These are phyloP conservation scores for Takifugu rubripes DNA, from an alignment of 2,797 vertebrate species.

Conservation along the genomic window DNA sequence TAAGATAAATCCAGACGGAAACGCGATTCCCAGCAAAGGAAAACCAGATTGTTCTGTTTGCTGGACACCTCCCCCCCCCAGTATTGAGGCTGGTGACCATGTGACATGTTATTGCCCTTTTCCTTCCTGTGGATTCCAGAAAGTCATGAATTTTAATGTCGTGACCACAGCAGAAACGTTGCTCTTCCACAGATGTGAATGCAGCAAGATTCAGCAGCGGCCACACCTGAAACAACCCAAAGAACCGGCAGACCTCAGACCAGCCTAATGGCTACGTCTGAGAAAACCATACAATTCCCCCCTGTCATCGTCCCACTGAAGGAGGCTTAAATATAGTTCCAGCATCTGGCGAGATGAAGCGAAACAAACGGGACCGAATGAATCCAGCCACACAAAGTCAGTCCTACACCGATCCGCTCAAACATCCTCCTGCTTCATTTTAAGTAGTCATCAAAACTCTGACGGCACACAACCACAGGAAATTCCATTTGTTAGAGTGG, in stretches of 20 bases:
- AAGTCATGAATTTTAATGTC: constrained; percentile 28
- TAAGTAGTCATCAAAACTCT: too few species aligned
- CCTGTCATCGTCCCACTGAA: constrained; percentile 37
- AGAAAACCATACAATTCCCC: constrained; percentile 49
- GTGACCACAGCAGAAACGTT: constrained; percentile 43
- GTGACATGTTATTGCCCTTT: constrained; percentile 29
- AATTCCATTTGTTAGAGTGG: background rate
- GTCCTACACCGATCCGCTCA: background rate
- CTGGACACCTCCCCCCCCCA: constrained; percentile 14
- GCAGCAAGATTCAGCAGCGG: constrained; percentile 47
- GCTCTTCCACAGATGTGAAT: constrained; percentile 49
- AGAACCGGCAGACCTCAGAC: constrained; percentile 43
- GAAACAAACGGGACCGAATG: constrained; percentile 9
- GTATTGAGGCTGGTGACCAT: constrained; percentile 12
- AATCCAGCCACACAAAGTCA: background rate
- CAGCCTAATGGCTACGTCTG: constrained; percentile 54
- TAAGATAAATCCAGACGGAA: constrained; percentile 9
- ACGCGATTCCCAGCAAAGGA: constrained; percentile 15
- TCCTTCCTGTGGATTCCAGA: constrained; percentile 45
- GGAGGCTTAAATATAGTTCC: constrained; percentile 18
- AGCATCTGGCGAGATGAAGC: constrained; percentile 14
- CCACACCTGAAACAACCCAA: constrained; percentile 76
- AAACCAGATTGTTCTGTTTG: constrained; percentile 15
- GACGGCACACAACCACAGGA: background rate
- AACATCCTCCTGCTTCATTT: background rate